A percentile compares a stretch with the other conserved stretches of the same genome.
These are phyloP conservation scores for Hyaena hyaena DNA, from an alignment of 2,113 vertebrate species.

Conservation along the genomic window DNA sequence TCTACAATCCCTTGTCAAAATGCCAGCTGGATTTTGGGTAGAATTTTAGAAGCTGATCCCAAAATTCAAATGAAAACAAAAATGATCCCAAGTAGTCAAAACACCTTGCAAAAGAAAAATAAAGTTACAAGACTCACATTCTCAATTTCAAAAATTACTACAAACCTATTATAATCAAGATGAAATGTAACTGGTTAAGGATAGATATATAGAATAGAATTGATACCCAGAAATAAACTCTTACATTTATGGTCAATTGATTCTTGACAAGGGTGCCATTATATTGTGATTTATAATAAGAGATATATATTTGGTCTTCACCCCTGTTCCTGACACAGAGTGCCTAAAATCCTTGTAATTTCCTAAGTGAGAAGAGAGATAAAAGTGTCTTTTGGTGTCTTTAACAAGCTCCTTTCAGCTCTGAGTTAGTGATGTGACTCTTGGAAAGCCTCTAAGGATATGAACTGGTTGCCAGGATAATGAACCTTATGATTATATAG, in stretches of 20 bases:
- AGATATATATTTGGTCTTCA: neutral
- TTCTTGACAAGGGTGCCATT: neutral
- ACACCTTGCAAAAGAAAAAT: neutral
- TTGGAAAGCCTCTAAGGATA: neutral
- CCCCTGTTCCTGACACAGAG: neutral
- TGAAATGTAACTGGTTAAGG: no score
- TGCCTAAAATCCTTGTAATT: neutral
- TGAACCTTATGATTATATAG: neutral
- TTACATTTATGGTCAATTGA: neutral
- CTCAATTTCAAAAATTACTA: neutral
- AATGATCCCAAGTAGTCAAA: neutral
- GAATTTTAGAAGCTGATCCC: neutral
- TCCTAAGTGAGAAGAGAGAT: neutral
- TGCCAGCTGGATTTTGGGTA: neutral
- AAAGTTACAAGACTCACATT: neutral
- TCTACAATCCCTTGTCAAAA: neutral
- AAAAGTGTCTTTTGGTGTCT: neutral
- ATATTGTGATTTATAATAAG: neutral
- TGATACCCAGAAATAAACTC: neutral
- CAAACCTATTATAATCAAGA: no score
- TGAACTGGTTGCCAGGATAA: neutral
- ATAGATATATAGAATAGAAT: no score
- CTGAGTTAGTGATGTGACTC: neutral
- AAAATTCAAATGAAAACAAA: neutral
- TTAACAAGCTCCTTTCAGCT: neutral